Evolutionary conservation across 2,797 vertebrate species (phyloP).

Genomic region (Spheniscus humboldti): DNA sequence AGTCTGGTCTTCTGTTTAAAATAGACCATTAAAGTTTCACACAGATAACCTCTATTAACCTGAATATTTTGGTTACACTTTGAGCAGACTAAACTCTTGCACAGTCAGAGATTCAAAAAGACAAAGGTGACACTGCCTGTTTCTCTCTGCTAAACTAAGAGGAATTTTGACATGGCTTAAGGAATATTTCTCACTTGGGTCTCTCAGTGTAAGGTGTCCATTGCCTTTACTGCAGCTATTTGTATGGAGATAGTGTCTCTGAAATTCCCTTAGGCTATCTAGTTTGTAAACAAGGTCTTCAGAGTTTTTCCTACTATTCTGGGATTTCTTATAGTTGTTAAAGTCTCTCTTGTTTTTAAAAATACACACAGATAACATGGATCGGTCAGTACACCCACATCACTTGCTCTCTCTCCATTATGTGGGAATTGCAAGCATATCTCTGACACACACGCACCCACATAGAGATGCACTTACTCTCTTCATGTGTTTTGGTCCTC

Average conservation of each 20-base stretch:
- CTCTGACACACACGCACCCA: not conserved
- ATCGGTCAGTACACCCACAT: not conserved
- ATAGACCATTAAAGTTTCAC: not conserved
- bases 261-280: not conserved
- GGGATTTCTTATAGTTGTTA: not conserved
- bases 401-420: not conserved
- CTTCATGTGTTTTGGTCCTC: not conserved
- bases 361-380: not conserved
- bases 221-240: not conserved
- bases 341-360: not conserved
- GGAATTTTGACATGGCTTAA: constrained; percentile 6
- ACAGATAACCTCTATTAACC: not conserved
- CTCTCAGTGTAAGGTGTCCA: not conserved
- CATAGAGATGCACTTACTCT: not conserved
- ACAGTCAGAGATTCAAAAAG: not conserved
- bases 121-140: not conserved
- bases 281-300: not conserved
- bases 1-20: not conserved
- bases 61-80: not conserved
- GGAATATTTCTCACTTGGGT: constrained; percentile 8
- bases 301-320: not conserved
- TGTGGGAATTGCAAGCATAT: not conserved
- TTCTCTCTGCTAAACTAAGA: not conserved
- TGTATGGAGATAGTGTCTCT: not conserved
- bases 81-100: not conserved